Evolutionary conservation across 2,113 vertebrate genomes (phyloP).

Genomic region (Coturnix japonica): DNA sequence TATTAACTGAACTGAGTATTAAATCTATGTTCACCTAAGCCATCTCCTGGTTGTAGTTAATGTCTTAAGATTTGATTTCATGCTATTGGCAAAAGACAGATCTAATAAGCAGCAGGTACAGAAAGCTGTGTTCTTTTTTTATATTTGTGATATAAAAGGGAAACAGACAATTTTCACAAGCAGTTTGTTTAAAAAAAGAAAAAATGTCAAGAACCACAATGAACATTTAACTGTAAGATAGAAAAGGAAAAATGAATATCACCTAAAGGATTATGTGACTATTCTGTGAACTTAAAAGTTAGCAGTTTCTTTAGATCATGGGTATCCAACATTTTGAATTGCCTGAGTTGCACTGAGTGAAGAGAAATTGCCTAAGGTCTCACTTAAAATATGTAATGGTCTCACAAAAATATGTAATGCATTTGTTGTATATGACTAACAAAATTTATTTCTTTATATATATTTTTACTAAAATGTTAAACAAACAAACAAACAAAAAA

Average conservation of each 20-base stretch:
- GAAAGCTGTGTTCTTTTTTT: not conserved
- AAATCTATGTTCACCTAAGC: not conserved
- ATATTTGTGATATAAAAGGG: fast-evolving
- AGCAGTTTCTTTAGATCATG: not conserved
- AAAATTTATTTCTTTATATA: too few relatives aligned
- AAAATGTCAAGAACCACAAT: not conserved
- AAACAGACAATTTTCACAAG: not conserved
- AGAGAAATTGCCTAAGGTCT: too few relatives aligned
- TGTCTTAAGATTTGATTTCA: not conserved
- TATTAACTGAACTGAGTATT: not conserved
- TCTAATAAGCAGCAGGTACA: not conserved
- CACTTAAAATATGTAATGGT: too few relatives aligned
- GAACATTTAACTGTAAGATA: not conserved
- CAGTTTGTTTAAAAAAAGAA: not conserved
- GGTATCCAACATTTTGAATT: too few relatives aligned
- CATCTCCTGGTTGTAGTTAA: not conserved
- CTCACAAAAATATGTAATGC: too few relatives aligned
- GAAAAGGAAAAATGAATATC: not conserved
- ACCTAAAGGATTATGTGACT: not conserved
- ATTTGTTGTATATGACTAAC: too few relatives aligned
- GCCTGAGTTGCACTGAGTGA: too few relatives aligned
- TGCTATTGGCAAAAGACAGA: not conserved
- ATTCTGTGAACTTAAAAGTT: not conserved
- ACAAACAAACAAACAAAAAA: too few relatives aligned
- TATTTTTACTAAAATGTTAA: too few relatives aligned